phyloP scores from a whole-genome alignment of 2,113 vertebrate species.

The Dunckerocampus dactyliophorus region DNA sequence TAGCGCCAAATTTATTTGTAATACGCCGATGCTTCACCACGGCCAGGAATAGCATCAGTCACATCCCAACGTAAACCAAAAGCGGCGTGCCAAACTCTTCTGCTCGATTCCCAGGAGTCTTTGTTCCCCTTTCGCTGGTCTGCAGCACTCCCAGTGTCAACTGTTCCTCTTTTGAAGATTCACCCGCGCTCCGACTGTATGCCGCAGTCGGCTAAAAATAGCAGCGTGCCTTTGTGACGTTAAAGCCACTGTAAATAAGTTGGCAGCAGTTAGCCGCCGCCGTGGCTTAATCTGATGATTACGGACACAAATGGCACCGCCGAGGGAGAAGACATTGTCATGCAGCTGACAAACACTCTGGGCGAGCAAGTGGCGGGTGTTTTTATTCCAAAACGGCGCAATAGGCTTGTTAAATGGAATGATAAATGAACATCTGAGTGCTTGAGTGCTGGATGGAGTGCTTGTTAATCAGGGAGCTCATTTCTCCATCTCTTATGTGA shows the following conservation, averaged over 20 bases:
- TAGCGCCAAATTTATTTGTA: too few species aligned
- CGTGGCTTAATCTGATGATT: not conserved
- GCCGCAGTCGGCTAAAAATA: conserved; percentile 21
- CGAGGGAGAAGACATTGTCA: not conserved
- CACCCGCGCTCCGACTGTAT: not conserved
- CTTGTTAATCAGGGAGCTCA: not conserved
- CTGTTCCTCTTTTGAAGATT: conserved; percentile 1
- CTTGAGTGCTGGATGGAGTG: not conserved
- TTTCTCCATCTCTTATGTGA: not conserved
- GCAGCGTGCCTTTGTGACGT: not conserved
- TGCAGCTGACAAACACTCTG: not conserved
- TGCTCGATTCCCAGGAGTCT: not conserved
- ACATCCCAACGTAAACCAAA: not conserved
- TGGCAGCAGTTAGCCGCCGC: conserved; percentile 4
- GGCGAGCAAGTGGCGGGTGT: too few species aligned
- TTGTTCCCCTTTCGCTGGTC: not conserved
- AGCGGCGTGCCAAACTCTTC: too few species aligned
- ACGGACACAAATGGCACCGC: not conserved
- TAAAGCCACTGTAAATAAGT: conserved; percentile 5
- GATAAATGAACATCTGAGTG: not conserved
- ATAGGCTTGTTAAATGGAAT: not conserved
- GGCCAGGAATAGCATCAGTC: too few species aligned
- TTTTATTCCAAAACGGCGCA: conserved; percentile 5
- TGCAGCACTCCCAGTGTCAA: not conserved
- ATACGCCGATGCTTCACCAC: too few species aligned